Evolutionary conservation across 2,113 vertebrate species (phyloP), one percentile per base, ranked within the genome.

Genomic region (Sebastes fasciatus): DNA sequence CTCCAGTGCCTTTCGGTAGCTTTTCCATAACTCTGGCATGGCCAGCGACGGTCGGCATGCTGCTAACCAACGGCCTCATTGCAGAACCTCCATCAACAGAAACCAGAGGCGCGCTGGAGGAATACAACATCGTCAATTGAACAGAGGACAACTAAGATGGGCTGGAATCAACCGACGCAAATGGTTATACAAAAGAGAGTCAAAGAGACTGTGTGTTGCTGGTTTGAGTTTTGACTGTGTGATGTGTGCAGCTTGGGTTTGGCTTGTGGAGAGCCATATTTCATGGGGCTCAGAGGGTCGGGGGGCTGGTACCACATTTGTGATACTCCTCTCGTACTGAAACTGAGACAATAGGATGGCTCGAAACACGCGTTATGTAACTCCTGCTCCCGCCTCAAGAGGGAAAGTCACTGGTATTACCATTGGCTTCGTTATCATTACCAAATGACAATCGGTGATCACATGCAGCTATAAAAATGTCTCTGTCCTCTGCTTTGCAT

Each of bases 191-290:
- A 93, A 92, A 79, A 74, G 79, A 78, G 79, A 80, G 73, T 71
- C 83, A 84, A 57, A 88, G 77, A 79, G 66, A 48, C 43, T 80
- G 72, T 48, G 77, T 70, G 72, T 86, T 83, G 69, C 89, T 93
- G 90, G 82, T 87, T 90, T 89, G 85, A 84, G 77, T 86, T 89
- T 83, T 82, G 83, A 90, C 87, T 88, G 73, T 87, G 82, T 83
- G 88, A 88, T 85, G 90, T 92, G 91, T 91, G 91, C 83, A 89
- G 90, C 86, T 90, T 63, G 82, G 93, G 80, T 93, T 94, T 93
- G 90, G 91, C 88, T 88, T 77, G 64, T 49, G 82, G 73, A 52
- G 45, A 88, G 85, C 77, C 81, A 73, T 86, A 90, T 89, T 92
- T 93, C 87, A 89, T 84, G 61, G 84, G 64, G 83, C 90, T 88